Conservation (phyloP, 1,140 invertebrate species). For the Orchestia grillus region DNA sequence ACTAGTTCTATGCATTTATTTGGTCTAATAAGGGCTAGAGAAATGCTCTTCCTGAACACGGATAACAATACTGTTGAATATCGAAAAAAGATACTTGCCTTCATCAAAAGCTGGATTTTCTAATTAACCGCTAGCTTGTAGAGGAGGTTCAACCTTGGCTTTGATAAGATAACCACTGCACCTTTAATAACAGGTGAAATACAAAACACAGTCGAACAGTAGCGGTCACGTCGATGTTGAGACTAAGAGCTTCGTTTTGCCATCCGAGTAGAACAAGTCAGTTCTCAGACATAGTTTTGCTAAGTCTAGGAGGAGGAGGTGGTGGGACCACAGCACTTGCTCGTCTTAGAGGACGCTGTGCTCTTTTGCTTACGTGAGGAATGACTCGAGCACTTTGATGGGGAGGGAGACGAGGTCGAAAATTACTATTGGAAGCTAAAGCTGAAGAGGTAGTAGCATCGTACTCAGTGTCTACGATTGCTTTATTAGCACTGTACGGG, state of each 20-base stretch:
- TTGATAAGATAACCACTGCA: neutral
- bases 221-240: neutral
- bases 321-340: conserved; percentile 4
- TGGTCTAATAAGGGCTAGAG: neutral
- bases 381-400: neutral
- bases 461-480: neutral
- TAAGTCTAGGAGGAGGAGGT: conserved; percentile 11
- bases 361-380: neutral
- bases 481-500: neutral
- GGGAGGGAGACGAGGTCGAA: neutral
- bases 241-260: neutral
- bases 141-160: neutral
- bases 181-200: neutral
- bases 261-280: neutral
- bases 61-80: neutral
- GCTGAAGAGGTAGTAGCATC: neutral
- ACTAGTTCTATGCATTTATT: neutral
- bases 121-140: neutral
- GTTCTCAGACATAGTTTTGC: conserved; percentile 9
- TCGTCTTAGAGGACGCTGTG: neutral
- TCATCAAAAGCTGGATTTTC: neutral
- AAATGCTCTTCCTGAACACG: neutral
- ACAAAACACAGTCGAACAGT: neutral
- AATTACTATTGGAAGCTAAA: neutral
- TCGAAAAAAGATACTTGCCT: neutral